These are phyloP conservation scores for Mellilla xanthometata DNA, from an alignment of 2,888 invertebrate genomes.

Conservation along the genomic window DNA sequence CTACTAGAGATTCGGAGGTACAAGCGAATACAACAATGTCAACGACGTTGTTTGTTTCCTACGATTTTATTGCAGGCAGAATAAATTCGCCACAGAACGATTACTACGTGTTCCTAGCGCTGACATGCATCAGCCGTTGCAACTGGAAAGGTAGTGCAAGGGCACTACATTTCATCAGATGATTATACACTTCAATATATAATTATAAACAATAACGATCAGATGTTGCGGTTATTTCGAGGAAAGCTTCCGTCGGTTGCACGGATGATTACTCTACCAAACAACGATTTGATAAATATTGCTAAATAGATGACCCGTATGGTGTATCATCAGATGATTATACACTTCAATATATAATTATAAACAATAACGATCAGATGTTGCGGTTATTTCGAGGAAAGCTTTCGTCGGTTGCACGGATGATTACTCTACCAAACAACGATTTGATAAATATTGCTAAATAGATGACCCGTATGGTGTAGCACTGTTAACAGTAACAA, in stretches of 20 bases:
- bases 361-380: constrained; percentile 36
- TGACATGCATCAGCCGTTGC: constrained; percentile 26
- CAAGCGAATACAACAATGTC: too few species aligned
- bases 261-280: constrained; percentile 59
- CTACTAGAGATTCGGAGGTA: constrained; percentile 21
- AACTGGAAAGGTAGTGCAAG: constrained; percentile 39
- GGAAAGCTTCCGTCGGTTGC: constrained; percentile 51
- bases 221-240: constrained; percentile 42
- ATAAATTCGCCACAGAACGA: constrained; percentile 32
- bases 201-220: constrained; percentile 39
- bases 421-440: constrained; percentile 53
- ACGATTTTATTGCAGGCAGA: constrained; percentile 32
- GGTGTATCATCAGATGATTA: constrained; percentile 32
- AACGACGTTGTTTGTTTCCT: constrained; percentile 32
- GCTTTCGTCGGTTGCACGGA: constrained; percentile 54
- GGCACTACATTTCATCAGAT: constrained; percentile 27
- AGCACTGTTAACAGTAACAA: constrained; percentile 50
- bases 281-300: constrained; percentile 51
- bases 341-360: constrained; percentile 36
- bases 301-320: constrained; percentile 43
- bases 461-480: constrained; percentile 39
- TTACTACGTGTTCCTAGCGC: constrained; percentile 21
- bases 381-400: constrained; percentile 46
- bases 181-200: constrained; percentile 34
- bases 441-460: constrained; percentile 55